Evolutionary conservation across 2,797 vertebrate genomes (phyloP).

Genomic region (Macroramphosus scolopax): DNA sequence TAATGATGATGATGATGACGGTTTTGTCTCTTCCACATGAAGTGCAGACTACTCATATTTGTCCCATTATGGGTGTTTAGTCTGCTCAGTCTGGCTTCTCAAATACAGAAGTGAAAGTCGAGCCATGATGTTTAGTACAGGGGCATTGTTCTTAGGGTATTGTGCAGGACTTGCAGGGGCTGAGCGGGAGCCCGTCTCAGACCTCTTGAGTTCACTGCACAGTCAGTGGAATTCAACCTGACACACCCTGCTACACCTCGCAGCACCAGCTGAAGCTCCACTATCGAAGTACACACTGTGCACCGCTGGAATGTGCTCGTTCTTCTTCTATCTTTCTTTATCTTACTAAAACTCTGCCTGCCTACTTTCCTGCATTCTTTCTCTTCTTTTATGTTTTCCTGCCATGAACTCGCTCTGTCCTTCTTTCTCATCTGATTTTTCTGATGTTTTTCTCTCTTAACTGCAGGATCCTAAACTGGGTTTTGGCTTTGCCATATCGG

Average conservation of each 20-base stretch:
- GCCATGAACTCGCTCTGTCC: accelerated
- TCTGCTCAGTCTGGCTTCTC: conserved; percentile 2
- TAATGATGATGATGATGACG: too few species aligned
- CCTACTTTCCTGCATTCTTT: conserved; percentile 38
- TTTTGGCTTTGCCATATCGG: conserved; percentile 93
- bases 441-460: not conserved
- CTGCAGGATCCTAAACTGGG: conserved; percentile 87
- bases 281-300: conserved; percentile 33
- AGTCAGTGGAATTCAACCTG: conserved; percentile 57
- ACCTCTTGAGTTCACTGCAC: conserved; percentile 39
- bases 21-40: too few species aligned
- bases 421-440: not conserved
- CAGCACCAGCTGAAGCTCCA: conserved; percentile 30
- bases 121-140: not conserved
- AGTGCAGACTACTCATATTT: too few species aligned
- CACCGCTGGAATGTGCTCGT: conserved; percentile 57
- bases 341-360: conserved; percentile 11
- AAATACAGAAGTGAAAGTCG: conserved; percentile 1
- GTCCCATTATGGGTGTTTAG: not conserved
- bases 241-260: conserved; percentile 67
- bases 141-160: conserved; percentile 8
- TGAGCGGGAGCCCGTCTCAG: conserved; percentile 14
- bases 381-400: not conserved
- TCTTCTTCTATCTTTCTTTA: conserved; percentile 39
- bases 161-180: conserved; percentile 8